Evolutionary conservation across 2,113 vertebrate genomes (phyloP), one percentile per base, ranked within the genome.

Genomic region (Vulpes ferrilata): DNA sequence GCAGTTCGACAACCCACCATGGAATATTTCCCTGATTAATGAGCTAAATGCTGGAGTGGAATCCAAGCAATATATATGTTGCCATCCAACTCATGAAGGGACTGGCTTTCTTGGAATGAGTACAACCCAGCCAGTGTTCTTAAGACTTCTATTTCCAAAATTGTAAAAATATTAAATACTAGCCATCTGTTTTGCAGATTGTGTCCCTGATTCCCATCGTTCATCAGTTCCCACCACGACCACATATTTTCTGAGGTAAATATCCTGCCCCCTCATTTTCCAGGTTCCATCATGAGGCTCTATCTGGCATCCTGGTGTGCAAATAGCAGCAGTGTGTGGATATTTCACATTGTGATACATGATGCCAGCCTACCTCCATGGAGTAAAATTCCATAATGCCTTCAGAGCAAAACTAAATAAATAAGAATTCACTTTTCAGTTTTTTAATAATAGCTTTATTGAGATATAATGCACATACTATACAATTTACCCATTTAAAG

Each of bases 21-120:
- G 92, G 97, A 97, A 96, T 78, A 90, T 95, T 60, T 20, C 89
- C 76, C 92, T 97, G 95, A 96, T 96, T 93, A 97, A 98, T 81
- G 96, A 97, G 94, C 89, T 74, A 38, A 82, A 67, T 15, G 55
- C 64, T 27, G 89, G 43, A 81, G 69, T 65, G 51, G 60, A 90
- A 80, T 96, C 92, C 82, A 96, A 96, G 86, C 94, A 81, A 69
- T 69, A 85, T 93, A 95, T n/a, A 67, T 5, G 57, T 60, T 76
- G 69, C 86, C 51, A 69, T 96, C 94, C 94, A 71, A 32, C 89
- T 62, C 96, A 23, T 96, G 96, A 59, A 89, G 86, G 60, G 76
- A 35, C 82, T 0, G 64, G 57, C 86, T 91, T 96, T 95, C 94
- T 88, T 82, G 30, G 96, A 96, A 97, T 88, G 78, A 88, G 76